phyloP scores from a whole-genome alignment of 2,888 invertebrate genomes.

The Arrhopalites spinosus region DNA sequence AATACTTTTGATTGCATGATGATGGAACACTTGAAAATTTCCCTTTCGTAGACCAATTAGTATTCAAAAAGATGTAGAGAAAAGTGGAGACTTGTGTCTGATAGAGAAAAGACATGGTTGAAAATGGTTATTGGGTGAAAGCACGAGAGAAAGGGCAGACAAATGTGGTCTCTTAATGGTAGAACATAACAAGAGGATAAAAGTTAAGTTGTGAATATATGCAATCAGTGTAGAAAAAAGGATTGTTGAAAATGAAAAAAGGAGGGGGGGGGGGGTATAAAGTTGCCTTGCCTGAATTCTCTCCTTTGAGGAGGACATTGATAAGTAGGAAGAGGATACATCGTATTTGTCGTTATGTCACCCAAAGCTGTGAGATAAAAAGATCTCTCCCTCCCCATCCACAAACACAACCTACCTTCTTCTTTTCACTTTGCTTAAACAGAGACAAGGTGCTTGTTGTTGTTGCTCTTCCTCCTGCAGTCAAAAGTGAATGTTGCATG shows the following conservation, averaged over 20 bases:
- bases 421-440: neutral
- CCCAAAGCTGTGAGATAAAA: conserved; percentile 6
- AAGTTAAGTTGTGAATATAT: neutral
- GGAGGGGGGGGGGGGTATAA: too few species aligned
- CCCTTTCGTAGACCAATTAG: too few species aligned
- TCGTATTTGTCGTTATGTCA: conserved; percentile 2
- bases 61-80: too few species aligned
- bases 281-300: neutral
- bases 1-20: too few species aligned
- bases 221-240: too few species aligned
- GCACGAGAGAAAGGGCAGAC: neutral
- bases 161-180: neutral
- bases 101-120: too few species aligned
- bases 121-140: neutral
- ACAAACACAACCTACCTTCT: neutral
- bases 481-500: neutral
- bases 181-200: neutral
- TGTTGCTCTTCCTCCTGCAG: neutral
- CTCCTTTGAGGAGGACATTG: neutral
- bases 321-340: conserved; percentile 6
- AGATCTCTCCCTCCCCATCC: neutral
- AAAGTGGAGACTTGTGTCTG: too few species aligned
- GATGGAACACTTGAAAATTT: too few species aligned
- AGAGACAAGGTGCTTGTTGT: too few species aligned
- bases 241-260: too few species aligned